Conservation (phyloP, 1,140 invertebrate genomes). For the Whitmania pigra region DNA sequence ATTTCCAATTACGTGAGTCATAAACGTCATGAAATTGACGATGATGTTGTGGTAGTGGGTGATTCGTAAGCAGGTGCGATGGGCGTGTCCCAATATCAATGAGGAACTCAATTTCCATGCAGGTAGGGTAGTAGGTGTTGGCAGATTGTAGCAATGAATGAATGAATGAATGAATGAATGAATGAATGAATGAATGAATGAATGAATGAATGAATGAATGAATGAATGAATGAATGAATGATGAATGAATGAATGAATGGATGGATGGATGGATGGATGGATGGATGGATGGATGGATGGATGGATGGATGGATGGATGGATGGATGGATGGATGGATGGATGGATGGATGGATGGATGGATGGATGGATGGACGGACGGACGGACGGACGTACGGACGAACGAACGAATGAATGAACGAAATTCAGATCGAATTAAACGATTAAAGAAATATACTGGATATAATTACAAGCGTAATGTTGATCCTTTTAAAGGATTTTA, state of each 20-base stretch:
- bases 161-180: constrained; percentile 16
- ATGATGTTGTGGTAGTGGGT: too few relatives aligned
- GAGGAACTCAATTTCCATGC: too few relatives aligned
- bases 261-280: constrained; percentile 4
- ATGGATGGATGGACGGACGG: constrained; percentile 7
- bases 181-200: constrained; percentile 19
- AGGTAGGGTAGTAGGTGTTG: too few relatives aligned
- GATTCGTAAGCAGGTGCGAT: too few relatives aligned
- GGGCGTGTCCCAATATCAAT: too few relatives aligned
- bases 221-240: background rate
- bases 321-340: constrained; percentile 11
- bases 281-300: constrained; percentile 14
- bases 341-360: constrained; percentile 14
- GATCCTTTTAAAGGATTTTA: too few relatives aligned
- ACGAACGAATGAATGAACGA: background rate
- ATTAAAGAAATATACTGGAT: too few relatives aligned
- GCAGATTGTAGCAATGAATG: background rate
- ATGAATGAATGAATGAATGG: background rate
- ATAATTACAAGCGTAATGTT: too few relatives aligned
- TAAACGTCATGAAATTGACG: too few relatives aligned
- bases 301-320: constrained; percentile 2
- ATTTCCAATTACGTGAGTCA: too few relatives aligned
- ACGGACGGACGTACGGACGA: too few relatives aligned
- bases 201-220: constrained; percentile 4
- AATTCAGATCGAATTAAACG: background rate